phyloP scores from a whole-genome alignment of 2,888 invertebrate species.

The Paralinhomoeus sp. region DNA sequence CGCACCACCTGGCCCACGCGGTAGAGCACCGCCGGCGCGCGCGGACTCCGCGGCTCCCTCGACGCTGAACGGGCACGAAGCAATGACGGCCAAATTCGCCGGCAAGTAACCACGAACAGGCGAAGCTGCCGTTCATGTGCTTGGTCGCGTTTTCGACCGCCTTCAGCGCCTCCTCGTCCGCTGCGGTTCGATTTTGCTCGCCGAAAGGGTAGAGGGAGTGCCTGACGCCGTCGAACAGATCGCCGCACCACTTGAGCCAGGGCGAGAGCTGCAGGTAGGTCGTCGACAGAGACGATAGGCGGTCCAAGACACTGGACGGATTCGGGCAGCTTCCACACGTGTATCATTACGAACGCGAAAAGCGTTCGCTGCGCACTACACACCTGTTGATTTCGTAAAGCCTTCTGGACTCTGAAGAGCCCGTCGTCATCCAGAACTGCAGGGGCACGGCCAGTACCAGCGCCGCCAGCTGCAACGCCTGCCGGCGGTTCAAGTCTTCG shows the following conservation, averaged over 20 bases:
- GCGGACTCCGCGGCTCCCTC: slow-evolving; percentile 23
- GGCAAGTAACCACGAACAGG: background rate
- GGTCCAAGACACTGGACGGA: background rate
- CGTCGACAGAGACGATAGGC: background rate
- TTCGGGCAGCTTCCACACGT: too few relatives aligned
- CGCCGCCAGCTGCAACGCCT: slow-evolving; percentile 19
- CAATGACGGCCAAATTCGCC: background rate
- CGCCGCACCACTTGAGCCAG: slow-evolving; percentile 1
- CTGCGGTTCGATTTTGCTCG: too few relatives aligned
- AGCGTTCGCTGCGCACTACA: too few relatives aligned
- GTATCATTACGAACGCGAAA: too few relatives aligned
- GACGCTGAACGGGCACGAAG: slow-evolving; percentile 19
- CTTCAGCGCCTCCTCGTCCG: background rate
- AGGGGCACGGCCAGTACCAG: slow-evolving; percentile 25
- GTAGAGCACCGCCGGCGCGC: slow-evolving; percentile 27
- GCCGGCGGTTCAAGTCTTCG: slow-evolving; percentile 5
- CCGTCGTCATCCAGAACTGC: slow-evolving; percentile 24
- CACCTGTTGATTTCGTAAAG: slow-evolving; percentile 2
- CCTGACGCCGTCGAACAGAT: background rate
- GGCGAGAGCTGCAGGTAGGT: background rate
- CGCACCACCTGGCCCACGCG: slow-evolving; percentile 32
- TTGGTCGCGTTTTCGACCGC: background rate
- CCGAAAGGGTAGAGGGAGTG: background rate
- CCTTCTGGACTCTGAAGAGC: slow-evolving; percentile 4
- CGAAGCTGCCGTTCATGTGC: background rate